Percentiles rank a stretch among this genome's conserved stretches.
Evolutionary conservation across 2,888 invertebrate genomes (phyloP).

Genomic region (Andrena haemorrhoa): DNA sequence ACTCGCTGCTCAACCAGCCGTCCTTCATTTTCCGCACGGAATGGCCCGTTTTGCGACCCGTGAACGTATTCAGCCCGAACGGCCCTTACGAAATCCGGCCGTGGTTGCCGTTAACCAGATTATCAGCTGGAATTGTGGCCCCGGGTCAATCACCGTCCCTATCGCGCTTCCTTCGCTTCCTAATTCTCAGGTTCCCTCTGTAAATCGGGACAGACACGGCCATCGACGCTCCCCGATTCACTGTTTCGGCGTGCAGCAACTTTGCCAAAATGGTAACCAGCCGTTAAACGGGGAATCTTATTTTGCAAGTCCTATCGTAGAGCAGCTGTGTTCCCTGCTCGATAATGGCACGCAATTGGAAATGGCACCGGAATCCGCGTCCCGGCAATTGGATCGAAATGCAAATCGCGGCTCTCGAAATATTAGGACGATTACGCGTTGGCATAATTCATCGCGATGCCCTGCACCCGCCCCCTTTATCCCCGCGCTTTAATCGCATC

Average conservation of each 20-base stretch:
- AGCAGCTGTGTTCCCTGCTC: not conserved
- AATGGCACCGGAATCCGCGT: conserved; percentile 7
- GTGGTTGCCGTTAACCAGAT: conserved; percentile 22
- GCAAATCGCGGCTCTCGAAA: conserved; percentile 45
- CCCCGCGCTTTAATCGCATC: no score
- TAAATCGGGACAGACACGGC: not conserved
- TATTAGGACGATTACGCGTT: conserved; percentile 45
- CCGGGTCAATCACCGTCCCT: not conserved
- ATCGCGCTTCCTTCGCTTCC: not conserved
- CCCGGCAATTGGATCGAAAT: conserved; percentile 48
- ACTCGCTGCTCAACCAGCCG: not conserved
- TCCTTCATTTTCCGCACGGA: conserved; percentile 8
- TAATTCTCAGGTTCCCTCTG: not conserved
- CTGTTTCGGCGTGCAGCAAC: not conserved
- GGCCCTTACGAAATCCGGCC: conserved; percentile 18
- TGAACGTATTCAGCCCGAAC: not conserved
- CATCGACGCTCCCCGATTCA: not conserved
- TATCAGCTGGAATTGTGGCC: conserved; percentile 15
- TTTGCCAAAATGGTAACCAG: not conserved
- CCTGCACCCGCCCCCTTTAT: no score
- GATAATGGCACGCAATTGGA: not conserved
- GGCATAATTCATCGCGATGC: conserved; percentile 40
- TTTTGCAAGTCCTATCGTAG: not conserved
- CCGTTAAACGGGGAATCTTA: not conserved
- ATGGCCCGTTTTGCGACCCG: conserved; percentile 20